These are phyloP conservation scores for Orthosia cruda DNA, from an alignment of 2,888 invertebrate species.

Conservation along the genomic window DNA sequence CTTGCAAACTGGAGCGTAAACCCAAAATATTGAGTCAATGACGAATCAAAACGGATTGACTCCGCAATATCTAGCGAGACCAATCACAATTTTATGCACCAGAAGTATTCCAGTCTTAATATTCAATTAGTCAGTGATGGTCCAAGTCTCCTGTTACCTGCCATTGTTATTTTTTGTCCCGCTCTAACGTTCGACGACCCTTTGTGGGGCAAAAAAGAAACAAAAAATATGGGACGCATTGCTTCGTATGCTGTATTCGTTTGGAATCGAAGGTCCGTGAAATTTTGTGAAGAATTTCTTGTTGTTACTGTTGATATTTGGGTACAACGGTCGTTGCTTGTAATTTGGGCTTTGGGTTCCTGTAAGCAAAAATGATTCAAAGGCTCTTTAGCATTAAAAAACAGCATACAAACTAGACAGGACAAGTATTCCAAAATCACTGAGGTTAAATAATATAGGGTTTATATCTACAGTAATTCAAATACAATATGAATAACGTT, in stretches of 20 bases:
- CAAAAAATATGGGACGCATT: constrained; percentile 57
- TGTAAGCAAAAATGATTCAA: background rate
- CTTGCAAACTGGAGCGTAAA: constrained; percentile 54
- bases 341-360: background rate
- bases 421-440: background rate
- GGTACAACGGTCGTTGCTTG: constrained; percentile 8
- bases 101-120: constrained; percentile 69
- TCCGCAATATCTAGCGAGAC: constrained; percentile 62
- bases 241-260: constrained; percentile 60
- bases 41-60: constrained; percentile 52
- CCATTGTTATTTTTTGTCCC: constrained; percentile 78
- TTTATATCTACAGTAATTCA: background rate
- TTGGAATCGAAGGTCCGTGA: constrained; percentile 62
- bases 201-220: constrained; percentile 48
- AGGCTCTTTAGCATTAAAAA: constrained; percentile 2
- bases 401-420: too few relatives aligned
- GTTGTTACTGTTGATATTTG: constrained; percentile 50
- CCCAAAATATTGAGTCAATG: constrained; percentile 56
- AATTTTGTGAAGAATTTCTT: constrained; percentile 64
- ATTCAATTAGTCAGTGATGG: constrained; percentile 76
- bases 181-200: constrained; percentile 71
- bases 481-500: background rate
- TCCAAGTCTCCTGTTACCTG: constrained; percentile 80
- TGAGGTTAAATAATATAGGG: background rate
- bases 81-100: constrained; percentile 66